phyloP scores from a whole-genome alignment of 2,888 invertebrate genomes.

The Eristalis arbustorum region DNA sequence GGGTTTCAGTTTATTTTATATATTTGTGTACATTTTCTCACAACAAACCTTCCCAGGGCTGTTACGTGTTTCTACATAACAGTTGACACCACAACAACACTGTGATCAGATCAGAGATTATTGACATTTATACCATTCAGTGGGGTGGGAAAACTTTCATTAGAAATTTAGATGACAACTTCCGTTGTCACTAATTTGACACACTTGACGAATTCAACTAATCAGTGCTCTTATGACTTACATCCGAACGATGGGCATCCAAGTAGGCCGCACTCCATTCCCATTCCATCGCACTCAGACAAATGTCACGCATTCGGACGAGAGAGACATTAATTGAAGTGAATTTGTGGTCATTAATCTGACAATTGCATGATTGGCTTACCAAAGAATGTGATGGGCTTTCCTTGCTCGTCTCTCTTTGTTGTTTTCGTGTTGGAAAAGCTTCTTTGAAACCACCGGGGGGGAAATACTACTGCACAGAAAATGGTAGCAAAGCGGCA shows the following conservation, averaged over 20 bases:
- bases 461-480: not conserved
- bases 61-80: not conserved
- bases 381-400: conserved; percentile 9
- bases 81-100: not conserved
- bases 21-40: not conserved
- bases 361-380: conserved; percentile 28
- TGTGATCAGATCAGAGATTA: not conserved
- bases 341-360: conserved; percentile 28
- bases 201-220: conserved; percentile 13
- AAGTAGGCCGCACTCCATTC: not conserved
- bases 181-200: conserved; percentile 14
- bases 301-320: conserved; percentile 23
- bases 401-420: not conserved
- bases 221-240: conserved; percentile 17
- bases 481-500: not conserved
- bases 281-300: not conserved
- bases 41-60: not conserved
- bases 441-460: not conserved
- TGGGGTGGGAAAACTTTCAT: conserved; percentile 10
- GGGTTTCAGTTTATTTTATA: too few species aligned
- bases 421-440: not conserved
- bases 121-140: not conserved
- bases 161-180: conserved; percentile 1
- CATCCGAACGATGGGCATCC: not conserved
- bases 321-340: conserved; percentile 22